Evolutionary conservation across 1,140 invertebrate genomes (phyloP), one percentile per base, ranked within the genome.

Genomic region (Drosophila sturtevanti): DNA sequence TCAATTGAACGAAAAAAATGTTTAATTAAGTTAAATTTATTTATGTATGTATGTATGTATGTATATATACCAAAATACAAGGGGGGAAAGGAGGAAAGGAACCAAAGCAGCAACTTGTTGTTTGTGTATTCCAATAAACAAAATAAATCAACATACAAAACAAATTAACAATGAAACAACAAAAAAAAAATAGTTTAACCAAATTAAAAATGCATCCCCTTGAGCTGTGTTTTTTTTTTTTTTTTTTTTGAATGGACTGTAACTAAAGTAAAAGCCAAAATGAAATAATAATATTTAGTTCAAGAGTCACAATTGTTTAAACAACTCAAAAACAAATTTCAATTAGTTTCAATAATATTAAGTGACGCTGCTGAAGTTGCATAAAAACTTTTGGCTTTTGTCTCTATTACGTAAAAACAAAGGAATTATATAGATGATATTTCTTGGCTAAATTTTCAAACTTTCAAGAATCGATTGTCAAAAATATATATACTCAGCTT

Each of bases 311-410:
- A 85, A 82, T 67, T 62, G 62, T 71, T 70, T 66, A 70, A 78
- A n/a, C n/a, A 87, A 48, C 58, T 67, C 51, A 72, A 79, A 89
- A 79, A 55, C 56, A 82, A 78, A 55, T 38, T 48, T 48, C 48
- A 63, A 74, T 55, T 70, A 61, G 35, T 24, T 44, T 48, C 2
- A 48, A 48, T 48, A 48, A 48, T 63, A 31, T 24, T 65, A 79
- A 63, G 34, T 78, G 74, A 90, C 74, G 72, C 59, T 68, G 67
- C 82, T 87, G 81, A 90, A 90, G 77, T 90, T 90, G 87, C 87
- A 90, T 90, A 86, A 89, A 86, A 90, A 90, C 70, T 75, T 48
- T 66, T 77, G 61, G 58, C 68, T 74, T 38, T 77, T 58, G 54
- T 76, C 72, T 76, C 72, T 76, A 77, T 68, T 48, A 74, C 10